Base-by-base conservation (phyloP, 23 tunicate species). In the Aplidium turbinatum region DNA sequence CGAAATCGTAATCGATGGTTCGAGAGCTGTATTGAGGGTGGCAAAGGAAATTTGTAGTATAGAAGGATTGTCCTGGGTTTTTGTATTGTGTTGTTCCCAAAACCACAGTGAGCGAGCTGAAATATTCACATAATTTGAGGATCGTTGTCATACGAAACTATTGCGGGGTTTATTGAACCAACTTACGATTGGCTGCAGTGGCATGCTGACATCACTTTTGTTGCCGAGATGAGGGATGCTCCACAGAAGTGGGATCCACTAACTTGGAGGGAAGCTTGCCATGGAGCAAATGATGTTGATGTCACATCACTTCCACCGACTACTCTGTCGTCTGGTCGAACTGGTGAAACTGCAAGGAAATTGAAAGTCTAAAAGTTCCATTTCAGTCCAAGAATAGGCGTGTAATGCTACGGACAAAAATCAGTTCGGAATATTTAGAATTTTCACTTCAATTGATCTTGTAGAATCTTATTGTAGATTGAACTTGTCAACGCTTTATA, bases 241-340 rank as follows among this genome's bases (percentile, higher is more conserved):
- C 87, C 87, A 32, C 87, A 81, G 72, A 81, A 81, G 51, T 81
- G 87, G 50, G 79, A 72, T 18, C 79, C 78, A 4, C 78, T 31
- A 13, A 32, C 47, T 33, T 81, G 87, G 52, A 81, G 87, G 33
- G 87, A 81, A 24, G 79, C 87, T 34, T 81, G 87, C 87, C 87
- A 81, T 45, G 87, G 87, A 27, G 87, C 85, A 20, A 69, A 35
- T 2, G 58, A 40, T 18, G 72, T 46, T 4, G 58, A 42, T 4
- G 82, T 61, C 5, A 77, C 72, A 3, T 77, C 82, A 4, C 23
- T 28, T 3, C 82, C 82, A 11, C 70, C 57, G 22, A 77, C 72
- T 24, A 77, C 33, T 34, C 82, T 62, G 1, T 77, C 27, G 40
- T 77, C 82, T n/a, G n/a, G n/a, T n/a, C n/a, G n/a, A n/a, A n/a